Evolutionary conservation across 2,797 vertebrate species (phyloP).

Genomic region (Aratinga solstitialis): DNA sequence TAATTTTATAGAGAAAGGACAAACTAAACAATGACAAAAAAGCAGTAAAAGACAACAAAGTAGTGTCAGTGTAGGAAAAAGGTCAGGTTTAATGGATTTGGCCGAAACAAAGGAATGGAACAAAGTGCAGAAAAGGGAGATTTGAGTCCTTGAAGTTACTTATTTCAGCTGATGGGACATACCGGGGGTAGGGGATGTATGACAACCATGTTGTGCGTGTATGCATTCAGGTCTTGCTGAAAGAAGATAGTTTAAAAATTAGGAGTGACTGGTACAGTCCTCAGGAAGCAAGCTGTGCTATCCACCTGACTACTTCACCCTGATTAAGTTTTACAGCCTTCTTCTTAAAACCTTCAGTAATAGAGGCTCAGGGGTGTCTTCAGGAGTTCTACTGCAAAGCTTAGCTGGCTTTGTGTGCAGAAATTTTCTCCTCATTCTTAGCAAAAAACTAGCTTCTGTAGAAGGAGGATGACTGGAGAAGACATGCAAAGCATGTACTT

Average conservation of each 20-base stretch:
- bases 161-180: background rate
- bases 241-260: background rate
- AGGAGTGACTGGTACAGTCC: background rate
- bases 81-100: background rate
- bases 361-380: background rate
- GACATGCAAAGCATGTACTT: background rate
- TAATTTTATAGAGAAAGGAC: background rate
- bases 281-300: background rate
- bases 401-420: background rate
- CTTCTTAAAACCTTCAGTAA: background rate
- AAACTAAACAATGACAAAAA: background rate
- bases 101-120: background rate
- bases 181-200: accelerated
- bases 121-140: background rate
- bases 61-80: background rate
- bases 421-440: background rate
- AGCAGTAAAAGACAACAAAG: background rate
- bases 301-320: background rate
- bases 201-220: accelerated
- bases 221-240: background rate
- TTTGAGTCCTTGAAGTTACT: background rate
- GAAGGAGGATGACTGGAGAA: background rate
- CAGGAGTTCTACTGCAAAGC: background rate
- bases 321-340: background rate
- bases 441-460: background rate